A percentile compares a stretch with the other conserved stretches of the same genome.
phyloP scores from a whole-genome alignment of 2,113 vertebrate species.

The Pardalotus punctatus region DNA sequence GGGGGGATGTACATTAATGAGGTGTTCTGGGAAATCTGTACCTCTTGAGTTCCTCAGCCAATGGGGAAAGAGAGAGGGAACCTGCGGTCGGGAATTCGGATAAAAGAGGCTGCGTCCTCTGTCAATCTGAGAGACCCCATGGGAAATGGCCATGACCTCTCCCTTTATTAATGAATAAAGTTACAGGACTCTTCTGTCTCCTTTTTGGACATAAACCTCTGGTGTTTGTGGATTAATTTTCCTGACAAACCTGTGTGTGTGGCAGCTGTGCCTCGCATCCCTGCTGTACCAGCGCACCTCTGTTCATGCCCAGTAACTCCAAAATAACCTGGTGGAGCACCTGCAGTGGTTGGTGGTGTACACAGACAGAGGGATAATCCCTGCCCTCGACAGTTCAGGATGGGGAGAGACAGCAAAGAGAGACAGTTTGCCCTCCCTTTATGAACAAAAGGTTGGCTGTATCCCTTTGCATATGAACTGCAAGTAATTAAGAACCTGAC shows the following conservation, averaged over 20 bases:
- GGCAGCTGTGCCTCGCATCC: neutral
- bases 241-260: neutral
- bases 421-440: neutral
- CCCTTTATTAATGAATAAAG: too few species aligned
- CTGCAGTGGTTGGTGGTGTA: fast-evolving
- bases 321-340: neutral
- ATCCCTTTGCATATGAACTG: neutral
- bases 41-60: too few species aligned
- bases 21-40: too few species aligned
- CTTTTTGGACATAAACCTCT: too few species aligned
- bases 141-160: too few species aligned
- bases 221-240: too few species aligned
- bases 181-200: too few species aligned
- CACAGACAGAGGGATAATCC: neutral
- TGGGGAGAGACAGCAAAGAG: neutral
- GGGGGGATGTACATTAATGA: too few species aligned
- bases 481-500: neutral
- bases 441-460: neutral
- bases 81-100: too few species aligned
- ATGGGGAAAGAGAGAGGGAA: too few species aligned
- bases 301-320: neutral
- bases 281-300: neutral
- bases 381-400: neutral
- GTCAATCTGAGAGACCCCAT: too few species aligned
- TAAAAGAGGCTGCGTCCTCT: too few species aligned